Evolutionary conservation across 1,140 invertebrate species (phyloP).

Genomic region (Drosophila lacteicornis): DNA sequence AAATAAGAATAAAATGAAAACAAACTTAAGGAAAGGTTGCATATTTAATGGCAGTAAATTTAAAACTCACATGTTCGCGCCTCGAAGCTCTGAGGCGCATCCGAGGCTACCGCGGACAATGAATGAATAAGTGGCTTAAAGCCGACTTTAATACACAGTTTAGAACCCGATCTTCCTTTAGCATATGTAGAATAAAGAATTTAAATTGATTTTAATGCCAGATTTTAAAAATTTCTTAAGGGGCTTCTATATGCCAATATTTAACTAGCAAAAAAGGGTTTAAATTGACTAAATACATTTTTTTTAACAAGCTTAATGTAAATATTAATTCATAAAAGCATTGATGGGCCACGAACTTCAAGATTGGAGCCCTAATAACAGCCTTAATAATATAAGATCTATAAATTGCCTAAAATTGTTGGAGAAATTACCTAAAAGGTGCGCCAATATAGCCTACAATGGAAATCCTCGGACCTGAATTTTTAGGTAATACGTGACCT

Average conservation of each 20-base stretch:
- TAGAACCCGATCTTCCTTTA: not conserved
- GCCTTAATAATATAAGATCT: no score
- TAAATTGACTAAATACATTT: no score
- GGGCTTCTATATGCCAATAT: not conserved
- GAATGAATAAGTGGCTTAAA: conserved; percentile 41
- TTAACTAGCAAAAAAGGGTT: no score
- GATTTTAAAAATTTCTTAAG: accelerated
- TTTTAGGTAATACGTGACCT: no score
- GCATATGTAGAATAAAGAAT: not conserved
- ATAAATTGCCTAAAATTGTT: no score
- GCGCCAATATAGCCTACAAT: no score
- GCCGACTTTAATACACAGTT: conserved; percentile 15
- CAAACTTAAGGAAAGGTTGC: conserved; percentile 28
- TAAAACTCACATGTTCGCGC: conserved; percentile 64
- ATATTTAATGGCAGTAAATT: conserved; percentile 62
- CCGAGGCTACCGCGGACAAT: conserved; percentile 41
- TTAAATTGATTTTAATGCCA: not conserved
- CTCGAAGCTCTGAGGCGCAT: conserved; percentile 23
- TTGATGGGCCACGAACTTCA: no score
- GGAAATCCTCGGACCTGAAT: no score
- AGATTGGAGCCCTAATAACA: no score
- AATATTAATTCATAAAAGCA: no score
- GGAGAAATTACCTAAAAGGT: no score
- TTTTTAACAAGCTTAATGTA: no score
- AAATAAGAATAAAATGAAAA: conserved; percentile 11